These are phyloP conservation scores for Thereva nobilitata DNA, from an alignment of 2,888 invertebrate species.

Conservation along the genomic window DNA sequence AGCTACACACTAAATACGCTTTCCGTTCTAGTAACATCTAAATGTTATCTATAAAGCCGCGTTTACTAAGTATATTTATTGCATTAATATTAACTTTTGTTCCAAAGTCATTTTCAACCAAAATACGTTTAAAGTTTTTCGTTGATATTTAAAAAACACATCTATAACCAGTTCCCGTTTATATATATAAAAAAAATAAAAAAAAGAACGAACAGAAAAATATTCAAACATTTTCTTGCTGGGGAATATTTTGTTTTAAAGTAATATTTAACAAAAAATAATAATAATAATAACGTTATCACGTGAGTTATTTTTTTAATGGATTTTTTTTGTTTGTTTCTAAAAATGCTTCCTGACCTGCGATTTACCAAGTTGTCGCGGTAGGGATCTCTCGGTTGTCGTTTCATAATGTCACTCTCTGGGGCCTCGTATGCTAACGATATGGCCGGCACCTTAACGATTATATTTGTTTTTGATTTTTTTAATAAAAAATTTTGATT, in stretches of 20 bases:
- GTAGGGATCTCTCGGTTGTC: slow-evolving; percentile 96
- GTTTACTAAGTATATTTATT: not conserved
- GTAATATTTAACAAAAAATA: not conserved
- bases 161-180: slow-evolving; percentile 43
- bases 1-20: no score
- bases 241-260: not conserved
- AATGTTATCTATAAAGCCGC: slow-evolving; percentile 12
- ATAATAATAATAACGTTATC: no score
- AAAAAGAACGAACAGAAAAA: slow-evolving; percentile 4
- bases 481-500: not conserved
- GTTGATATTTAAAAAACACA: slow-evolving; percentile 33
- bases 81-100: slow-evolving; percentile 4
- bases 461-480: slow-evolving; percentile 35
- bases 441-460: slow-evolving; percentile 92
- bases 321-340: slow-evolving; percentile 43
- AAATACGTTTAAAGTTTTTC: slow-evolving; percentile 11
- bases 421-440: slow-evolving; percentile 99
- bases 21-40: not conserved
- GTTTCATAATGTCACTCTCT: slow-evolving; percentile 99
- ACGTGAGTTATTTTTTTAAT: slow-evolving; percentile 6
- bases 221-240: not conserved
- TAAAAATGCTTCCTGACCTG: slow-evolving; percentile 68
- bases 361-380: slow-evolving; percentile 98
- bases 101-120: slow-evolving; percentile 41
- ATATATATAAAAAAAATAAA: slow-evolving; percentile 14